These are phyloP conservation scores for Lampris incognitus DNA, from an alignment of 2,113 vertebrate genomes.

Conservation along the genomic window DNA sequence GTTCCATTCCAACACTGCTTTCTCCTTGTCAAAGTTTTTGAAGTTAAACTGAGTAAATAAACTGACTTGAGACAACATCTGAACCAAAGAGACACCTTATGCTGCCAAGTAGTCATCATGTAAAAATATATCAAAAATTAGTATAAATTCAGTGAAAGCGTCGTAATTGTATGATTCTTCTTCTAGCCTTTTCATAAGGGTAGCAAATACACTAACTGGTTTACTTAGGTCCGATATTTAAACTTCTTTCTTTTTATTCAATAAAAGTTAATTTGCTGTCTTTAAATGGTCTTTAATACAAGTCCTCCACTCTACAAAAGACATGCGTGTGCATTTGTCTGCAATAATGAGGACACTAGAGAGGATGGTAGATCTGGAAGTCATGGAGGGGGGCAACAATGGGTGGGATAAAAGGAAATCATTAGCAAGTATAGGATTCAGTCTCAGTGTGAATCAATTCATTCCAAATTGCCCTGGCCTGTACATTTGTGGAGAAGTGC, in stretches of 20 bases:
- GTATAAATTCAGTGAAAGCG: background rate
- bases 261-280: conserved; percentile 1
- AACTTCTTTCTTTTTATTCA: background rate
- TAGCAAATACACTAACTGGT: background rate
- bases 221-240: background rate
- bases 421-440: conserved; percentile 89
- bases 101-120: conserved; percentile 35
- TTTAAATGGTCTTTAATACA: conserved; percentile 2
- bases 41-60: conserved; percentile 32
- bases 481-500: conserved; percentile 97
- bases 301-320: conserved; percentile 25
- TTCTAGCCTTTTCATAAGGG: background rate
- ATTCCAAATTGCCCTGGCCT: conserved; percentile 96
- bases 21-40: conserved; percentile 23
- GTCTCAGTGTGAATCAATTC: conserved; percentile 96
- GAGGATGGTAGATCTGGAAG: conserved; percentile 53
- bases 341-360: conserved; percentile 53
- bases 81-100: conserved; percentile 29
- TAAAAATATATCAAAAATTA: conserved; percentile 18
- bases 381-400: conserved; percentile 50
- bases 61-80: conserved; percentile 26
- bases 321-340: conserved; percentile 32
- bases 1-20: background rate
- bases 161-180: background rate
- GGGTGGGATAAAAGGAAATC: conserved; percentile 83